Percentiles rank a stretch among this genome's conserved stretches.
These are phyloP conservation scores for Tipula unca DNA, from an alignment of 2,888 invertebrate genomes.

Conservation along the genomic window DNA sequence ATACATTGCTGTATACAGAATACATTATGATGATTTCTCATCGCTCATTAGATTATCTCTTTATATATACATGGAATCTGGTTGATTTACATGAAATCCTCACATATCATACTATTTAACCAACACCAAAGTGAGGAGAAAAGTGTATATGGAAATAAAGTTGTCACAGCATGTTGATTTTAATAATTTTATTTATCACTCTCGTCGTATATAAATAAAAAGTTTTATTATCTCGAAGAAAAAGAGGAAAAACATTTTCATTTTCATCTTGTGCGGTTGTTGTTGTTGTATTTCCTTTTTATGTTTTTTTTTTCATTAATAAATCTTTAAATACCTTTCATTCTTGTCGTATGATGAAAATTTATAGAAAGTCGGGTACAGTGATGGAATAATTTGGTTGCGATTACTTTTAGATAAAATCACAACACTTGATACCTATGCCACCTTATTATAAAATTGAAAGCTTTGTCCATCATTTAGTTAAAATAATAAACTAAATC, in stretches of 20 bases:
- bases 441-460: no score
- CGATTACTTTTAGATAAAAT: background rate
- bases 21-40: background rate
- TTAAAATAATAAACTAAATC: no score
- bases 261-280: background rate
- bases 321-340: conserved; percentile 8
- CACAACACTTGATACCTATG: no score
- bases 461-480: no score
- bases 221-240: background rate
- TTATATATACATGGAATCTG: background rate
- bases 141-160: background rate
- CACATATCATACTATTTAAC: background rate
- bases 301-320: background rate
- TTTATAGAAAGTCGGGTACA: background rate
- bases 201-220: background rate
- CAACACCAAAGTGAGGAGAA: background rate
- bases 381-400: background rate
- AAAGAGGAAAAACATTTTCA: background rate
- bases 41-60: background rate
- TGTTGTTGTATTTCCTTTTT: background rate
- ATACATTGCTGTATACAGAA: background rate
- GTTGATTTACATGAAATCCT: background rate
- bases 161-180: background rate
- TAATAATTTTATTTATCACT: background rate
- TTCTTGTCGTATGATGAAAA: background rate